Conservation (phyloP, 2,113 vertebrate species). For the Benitochromis conjunctus region DNA sequence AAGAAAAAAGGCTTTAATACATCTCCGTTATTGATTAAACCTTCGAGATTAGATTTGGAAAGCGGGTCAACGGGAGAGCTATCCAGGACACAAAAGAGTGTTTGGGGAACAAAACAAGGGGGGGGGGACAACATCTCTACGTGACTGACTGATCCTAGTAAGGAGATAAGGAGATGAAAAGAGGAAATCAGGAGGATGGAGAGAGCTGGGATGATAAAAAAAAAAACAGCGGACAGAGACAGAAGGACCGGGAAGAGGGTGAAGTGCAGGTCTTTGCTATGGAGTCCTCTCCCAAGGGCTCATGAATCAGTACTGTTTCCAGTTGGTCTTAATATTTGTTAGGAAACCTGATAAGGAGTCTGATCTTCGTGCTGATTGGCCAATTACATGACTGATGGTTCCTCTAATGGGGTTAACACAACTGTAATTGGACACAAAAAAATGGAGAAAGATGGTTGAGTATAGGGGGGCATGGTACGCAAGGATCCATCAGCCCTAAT, state of each 20-base stretch:
- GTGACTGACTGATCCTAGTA: not conserved
- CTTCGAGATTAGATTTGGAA: not conserved
- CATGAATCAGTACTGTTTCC: not conserved
- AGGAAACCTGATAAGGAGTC: constrained; percentile 45
- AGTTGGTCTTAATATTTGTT: constrained; percentile 35
- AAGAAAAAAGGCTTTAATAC: not conserved
- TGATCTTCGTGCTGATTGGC: constrained; percentile 28
- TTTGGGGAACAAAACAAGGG: not conserved
- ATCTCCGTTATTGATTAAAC: constrained; percentile 1
- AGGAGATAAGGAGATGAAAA: not conserved
- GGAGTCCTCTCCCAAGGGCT: not conserved
- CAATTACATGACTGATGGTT: constrained; percentile 45
- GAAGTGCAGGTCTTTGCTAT: not conserved
- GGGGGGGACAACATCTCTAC: not conserved
- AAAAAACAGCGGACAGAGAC: not conserved
- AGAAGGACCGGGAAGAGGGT: not conserved
- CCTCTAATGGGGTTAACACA: constrained; percentile 47
- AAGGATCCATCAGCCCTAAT: not conserved
- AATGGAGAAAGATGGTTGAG: not conserved
- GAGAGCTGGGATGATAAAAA: not conserved
- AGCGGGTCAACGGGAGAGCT: not conserved
- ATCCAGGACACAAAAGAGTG: not conserved
- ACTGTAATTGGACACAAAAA: constrained; percentile 28
- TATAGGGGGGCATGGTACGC: not conserved
- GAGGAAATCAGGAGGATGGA: not conserved